These are phyloP conservation scores for Drosophila prostipennis DNA, from an alignment of 2,888 invertebrate species.

Conservation along the genomic window DNA sequence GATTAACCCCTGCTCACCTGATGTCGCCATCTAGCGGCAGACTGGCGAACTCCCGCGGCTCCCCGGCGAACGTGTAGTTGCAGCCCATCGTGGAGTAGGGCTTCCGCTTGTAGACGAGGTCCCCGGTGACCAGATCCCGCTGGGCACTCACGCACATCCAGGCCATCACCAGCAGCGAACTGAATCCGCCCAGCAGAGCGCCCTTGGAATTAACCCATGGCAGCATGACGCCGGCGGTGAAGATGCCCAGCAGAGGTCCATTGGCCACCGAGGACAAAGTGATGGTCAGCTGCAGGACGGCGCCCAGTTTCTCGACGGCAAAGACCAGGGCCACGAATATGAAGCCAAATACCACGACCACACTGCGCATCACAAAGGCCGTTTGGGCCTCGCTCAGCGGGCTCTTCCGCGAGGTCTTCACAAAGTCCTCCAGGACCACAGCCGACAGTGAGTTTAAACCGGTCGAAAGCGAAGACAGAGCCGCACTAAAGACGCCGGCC, in stretches of 20 bases:
- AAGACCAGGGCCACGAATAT: slow-evolving; percentile 87
- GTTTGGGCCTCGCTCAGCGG: slow-evolving; percentile 86
- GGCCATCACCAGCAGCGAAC: slow-evolving; percentile 85
- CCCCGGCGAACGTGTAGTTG: slow-evolving; percentile 84
- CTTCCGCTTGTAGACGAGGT: slow-evolving; percentile 84
- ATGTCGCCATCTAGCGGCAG: slow-evolving; percentile 59
- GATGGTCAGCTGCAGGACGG: slow-evolving; percentile 89
- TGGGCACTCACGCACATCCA: slow-evolving; percentile 86
- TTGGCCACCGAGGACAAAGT: slow-evolving; percentile 88
- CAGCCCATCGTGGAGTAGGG: slow-evolving; percentile 85
- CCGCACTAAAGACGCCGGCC: slow-evolving; percentile 95
- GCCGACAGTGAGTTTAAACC: slow-evolving; percentile 92
- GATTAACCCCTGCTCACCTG: slow-evolving; percentile 39
- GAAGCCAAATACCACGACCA: slow-evolving; percentile 87
- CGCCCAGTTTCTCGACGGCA: slow-evolving; percentile 88
- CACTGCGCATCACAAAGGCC: slow-evolving; percentile 87
- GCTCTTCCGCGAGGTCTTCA: slow-evolving; percentile 86
- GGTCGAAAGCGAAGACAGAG: slow-evolving; percentile 92
- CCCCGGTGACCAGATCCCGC: slow-evolving; percentile 85
- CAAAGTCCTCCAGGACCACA: slow-evolving; percentile 89
- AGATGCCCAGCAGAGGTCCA: slow-evolving; percentile 88
- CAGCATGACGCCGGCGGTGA: slow-evolving; percentile 88
- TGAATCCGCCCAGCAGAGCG: slow-evolving; percentile 85
- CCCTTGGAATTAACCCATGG: slow-evolving; percentile 88
- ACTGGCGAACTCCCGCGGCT: slow-evolving; percentile 76